Conservation (phyloP, 2,888 invertebrate species). For the Campoplex nolae region DNA sequence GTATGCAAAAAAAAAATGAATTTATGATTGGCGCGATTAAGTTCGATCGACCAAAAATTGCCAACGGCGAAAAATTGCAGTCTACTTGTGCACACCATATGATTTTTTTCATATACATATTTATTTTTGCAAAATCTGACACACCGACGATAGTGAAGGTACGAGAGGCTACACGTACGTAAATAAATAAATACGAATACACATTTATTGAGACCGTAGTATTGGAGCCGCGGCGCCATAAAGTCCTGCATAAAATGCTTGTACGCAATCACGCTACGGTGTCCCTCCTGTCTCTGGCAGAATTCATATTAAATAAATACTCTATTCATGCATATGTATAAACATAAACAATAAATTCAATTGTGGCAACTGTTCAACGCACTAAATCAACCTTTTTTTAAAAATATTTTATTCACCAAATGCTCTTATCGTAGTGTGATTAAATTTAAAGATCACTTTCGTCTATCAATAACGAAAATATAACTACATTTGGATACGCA, state of each 20-base stretch:
- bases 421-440: neutral
- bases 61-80: conserved; percentile 36
- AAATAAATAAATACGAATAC: neutral
- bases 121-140: conserved; percentile 25
- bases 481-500: neutral
- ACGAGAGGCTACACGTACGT: neutral
- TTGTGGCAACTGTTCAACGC: neutral
- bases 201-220: conserved; percentile 53
- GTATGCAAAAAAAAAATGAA: neutral
- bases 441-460: neutral
- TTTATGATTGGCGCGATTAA: conserved; percentile 25
- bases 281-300: conserved; percentile 57
- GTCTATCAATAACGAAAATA: neutral
- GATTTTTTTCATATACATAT: neutral
- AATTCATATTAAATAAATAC: conserved; percentile 53
- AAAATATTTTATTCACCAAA: neutral
- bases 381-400: neutral
- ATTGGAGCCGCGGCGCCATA: conserved; percentile 74
- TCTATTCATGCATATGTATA: neutral
- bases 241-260: conserved; percentile 65
- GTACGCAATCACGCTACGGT: conserved; percentile 73
- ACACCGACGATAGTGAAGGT: neutral
- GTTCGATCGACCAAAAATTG: conserved; percentile 28
- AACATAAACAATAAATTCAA: no score
- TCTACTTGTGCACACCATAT: neutral